Percentiles rank a stretch among this genome's conserved stretches.
phyloP scores from a whole-genome alignment of 1,140 invertebrate genomes.

The Zaprionus ornatus region DNA sequence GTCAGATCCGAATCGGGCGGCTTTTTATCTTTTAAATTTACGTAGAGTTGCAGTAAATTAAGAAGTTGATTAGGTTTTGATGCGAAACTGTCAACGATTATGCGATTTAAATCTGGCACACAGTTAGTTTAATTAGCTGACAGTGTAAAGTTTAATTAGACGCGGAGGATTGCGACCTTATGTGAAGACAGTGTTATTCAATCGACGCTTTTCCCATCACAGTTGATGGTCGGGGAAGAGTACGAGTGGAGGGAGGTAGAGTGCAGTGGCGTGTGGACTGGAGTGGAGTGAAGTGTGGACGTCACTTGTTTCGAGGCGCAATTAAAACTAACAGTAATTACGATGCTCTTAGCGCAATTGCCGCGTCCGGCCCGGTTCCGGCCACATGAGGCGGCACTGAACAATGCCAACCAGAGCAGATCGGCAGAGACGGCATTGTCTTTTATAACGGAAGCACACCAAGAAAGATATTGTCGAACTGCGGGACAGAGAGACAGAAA shows the following conservation, averaged over 20 bases:
- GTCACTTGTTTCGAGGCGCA: conserved; percentile 35
- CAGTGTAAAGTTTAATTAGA: not conserved
- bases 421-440: conserved; percentile 33
- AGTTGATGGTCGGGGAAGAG: not conserved
- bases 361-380: conserved; percentile 55
- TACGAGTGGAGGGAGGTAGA: not conserved
- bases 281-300: conserved; percentile 26
- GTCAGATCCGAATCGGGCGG: not conserved
- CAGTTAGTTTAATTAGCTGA: not conserved
- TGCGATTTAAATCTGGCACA: not conserved
- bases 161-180: not conserved
- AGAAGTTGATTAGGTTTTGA: not conserved
- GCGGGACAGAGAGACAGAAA: conserved; percentile 11
- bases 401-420: conserved; percentile 79
- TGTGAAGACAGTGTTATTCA: conserved; percentile 2
- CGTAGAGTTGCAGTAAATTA: not conserved
- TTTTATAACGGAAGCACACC: conserved; percentile 55
- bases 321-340: conserved; percentile 63
- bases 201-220: not conserved
- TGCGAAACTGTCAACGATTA: not conserved
- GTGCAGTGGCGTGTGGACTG: conserved; percentile 16
- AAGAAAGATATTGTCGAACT: conserved; percentile 37
- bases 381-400: conserved; percentile 52
- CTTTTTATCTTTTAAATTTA: not conserved
- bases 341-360: conserved; percentile 60